Evolutionary conservation across 2,113 vertebrate species (phyloP).

Genomic region (Paralichthys olivaceus): DNA sequence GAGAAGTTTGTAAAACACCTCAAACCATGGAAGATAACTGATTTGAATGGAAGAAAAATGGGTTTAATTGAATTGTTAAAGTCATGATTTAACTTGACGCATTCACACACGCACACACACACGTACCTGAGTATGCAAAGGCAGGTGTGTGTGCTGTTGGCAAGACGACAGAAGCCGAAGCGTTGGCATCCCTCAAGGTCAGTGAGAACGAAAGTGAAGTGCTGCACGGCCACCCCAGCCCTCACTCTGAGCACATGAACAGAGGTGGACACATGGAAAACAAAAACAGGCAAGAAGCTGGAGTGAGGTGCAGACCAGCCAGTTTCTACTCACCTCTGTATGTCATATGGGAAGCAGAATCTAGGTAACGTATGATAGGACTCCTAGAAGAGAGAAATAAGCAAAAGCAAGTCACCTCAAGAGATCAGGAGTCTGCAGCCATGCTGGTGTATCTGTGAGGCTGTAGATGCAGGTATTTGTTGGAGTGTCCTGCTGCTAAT

Average conservation of each 20-base stretch:
- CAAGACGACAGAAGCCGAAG: conserved; percentile 91
- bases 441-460: neutral
- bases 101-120: neutral
- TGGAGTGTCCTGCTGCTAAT: neutral
- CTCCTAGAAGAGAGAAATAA: conserved; percentile 76
- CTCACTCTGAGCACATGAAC: conserved; percentile 71
- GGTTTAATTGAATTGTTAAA: neutral
- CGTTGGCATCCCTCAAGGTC: conserved; percentile 89
- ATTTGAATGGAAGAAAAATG: conserved; percentile 13
- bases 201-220: conserved; percentile 93
- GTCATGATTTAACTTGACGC: neutral
- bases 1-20: conserved; percentile 92
- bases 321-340: conserved; percentile 82
- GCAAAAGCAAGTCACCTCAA: neutral
- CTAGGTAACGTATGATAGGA: conserved; percentile 83
- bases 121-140: conserved; percentile 91
- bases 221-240: conserved; percentile 84
- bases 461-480: neutral
- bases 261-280: neutral
- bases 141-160: conserved; percentile 84
- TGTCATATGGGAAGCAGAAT: conserved; percentile 93
- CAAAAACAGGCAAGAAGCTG: neutral
- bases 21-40: conserved; percentile 93
- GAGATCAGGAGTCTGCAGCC: neutral
- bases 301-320: neutral